These are phyloP conservation scores for Onthophagus taurus DNA, from an alignment of 1,140 invertebrate genomes.

Conservation along the genomic window DNA sequence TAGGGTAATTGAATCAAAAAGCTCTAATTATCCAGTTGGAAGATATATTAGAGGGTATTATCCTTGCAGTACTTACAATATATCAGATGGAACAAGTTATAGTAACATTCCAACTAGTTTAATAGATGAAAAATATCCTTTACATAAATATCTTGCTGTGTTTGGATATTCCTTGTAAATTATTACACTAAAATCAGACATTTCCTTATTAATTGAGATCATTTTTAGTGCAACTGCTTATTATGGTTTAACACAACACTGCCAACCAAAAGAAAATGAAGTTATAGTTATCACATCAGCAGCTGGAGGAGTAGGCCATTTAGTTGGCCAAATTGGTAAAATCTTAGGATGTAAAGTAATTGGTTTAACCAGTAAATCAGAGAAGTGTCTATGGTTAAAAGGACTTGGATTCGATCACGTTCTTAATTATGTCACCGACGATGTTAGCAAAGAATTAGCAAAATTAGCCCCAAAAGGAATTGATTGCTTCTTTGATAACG, in stretches of 20 bases:
- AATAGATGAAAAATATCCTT: too few species aligned
- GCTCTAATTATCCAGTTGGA: too few species aligned
- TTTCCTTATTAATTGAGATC: too few species aligned
- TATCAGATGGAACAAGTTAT: too few species aligned
- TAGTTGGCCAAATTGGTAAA: slow-evolving; percentile 60
- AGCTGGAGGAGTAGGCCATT: slow-evolving; percentile 60
- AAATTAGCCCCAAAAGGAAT: slow-evolving; percentile 53
- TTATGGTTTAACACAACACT: slow-evolving; percentile 47
- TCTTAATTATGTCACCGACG: slow-evolving; percentile 58
- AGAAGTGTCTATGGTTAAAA: slow-evolving; percentile 55
- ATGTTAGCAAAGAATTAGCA: slow-evolving; percentile 43
- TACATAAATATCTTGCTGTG: too few species aligned
- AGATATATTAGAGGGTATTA: too few species aligned
- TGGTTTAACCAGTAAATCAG: slow-evolving; percentile 56
- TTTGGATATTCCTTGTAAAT: too few species aligned
- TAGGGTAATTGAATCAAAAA: slow-evolving; percentile 35
- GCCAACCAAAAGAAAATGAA: slow-evolving; percentile 51
- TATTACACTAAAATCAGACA: too few species aligned
- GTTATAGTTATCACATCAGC: slow-evolving; percentile 54
- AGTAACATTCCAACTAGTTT: too few species aligned
- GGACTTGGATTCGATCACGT: slow-evolving; percentile 49
- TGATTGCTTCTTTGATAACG: slow-evolving; percentile 67
- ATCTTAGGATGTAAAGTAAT: slow-evolving; percentile 56
- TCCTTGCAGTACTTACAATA: too few species aligned
- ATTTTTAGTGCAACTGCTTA: slow-evolving; percentile 55